These are phyloP conservation scores for Amphibalanus amphitrite DNA, from an alignment of 1,140 invertebrate species.

Conservation along the genomic window DNA sequence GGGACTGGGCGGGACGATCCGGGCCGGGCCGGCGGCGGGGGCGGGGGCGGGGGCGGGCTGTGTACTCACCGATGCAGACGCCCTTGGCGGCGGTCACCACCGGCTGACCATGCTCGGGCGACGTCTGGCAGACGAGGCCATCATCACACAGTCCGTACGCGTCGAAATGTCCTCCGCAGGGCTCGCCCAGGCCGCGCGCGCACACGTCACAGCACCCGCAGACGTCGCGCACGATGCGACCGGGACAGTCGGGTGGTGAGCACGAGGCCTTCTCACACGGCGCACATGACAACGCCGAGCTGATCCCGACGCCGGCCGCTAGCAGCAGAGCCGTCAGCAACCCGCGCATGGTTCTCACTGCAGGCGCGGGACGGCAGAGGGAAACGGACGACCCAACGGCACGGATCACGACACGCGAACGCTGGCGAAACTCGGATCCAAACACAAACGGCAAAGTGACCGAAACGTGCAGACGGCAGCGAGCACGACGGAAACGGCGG, in stretches of 20 bases:
- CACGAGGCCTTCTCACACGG: neutral
- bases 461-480: no score
- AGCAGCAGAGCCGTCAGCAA: neutral
- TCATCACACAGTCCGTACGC: neutral
- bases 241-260: neutral
- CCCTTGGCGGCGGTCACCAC: neutral
- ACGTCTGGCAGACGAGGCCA: neutral
- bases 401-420: no score
- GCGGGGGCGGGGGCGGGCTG: no score
- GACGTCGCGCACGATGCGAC: slow-evolving; percentile 5
- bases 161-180: neutral
- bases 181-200: slow-evolving; percentile 9
- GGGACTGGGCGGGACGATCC: no score
- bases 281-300: neutral
- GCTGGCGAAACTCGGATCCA: no score
- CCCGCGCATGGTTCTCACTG: neutral
- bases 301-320: neutral
- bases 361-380: no score
- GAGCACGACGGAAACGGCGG: no score
- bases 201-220: slow-evolving; percentile 10
- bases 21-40: no score
- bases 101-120: neutral
- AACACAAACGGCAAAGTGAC: no score
- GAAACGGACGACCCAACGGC: no score
- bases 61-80: neutral